Evolutionary conservation across 1,140 invertebrate species (phyloP), one percentile per base, ranked within the genome.

Genomic region (Lepidurus apus): DNA sequence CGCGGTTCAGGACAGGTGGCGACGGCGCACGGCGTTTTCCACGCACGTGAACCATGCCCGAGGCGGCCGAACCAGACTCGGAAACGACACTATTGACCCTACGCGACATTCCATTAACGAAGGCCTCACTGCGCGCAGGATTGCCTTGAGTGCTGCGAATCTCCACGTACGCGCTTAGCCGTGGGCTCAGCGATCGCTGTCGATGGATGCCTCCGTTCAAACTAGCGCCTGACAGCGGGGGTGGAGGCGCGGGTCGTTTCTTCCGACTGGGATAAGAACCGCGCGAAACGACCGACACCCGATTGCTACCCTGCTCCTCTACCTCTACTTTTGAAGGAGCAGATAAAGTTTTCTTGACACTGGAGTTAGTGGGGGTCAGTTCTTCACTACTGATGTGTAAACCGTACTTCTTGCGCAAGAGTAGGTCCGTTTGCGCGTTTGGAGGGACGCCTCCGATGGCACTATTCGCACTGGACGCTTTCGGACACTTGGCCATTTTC

Each of bases 11-110:
- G n/a, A 74, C 21, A 1, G 92, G 92, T 11, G 92, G 91, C 80
- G 87, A 87, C 0, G 91, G 91, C 2, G 92, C 92, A 82, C 88
- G 88, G 47, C 92, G 85, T 82, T 93, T 93, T 13, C 91, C 91
- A 80, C 91, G 91, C 0, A 93, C 91, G 84, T 93, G 90, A 73
- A 83, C 86, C 43, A 84, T 87, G 82, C 89, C 89, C 90, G 4
- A 87, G 84, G 79, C 81, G 3, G 86, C 77, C 74, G 84, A 79
- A 73, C 79, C 76, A 24, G 34, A 53, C 13, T 21, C 47, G 24
- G 44, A 53, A 24, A 45, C 42, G 4, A 24, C 65, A 26, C 65
- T 45, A 26, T 45, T 42, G 43, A 77, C n/a, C 21, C 34, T 17
- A 78, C 73, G 73, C 42, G 47, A 13, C 17, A 78, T 47, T 73